Base-by-base conservation (phyloP, 1,140 invertebrate species). In the Carcinoscorpius rotundicauda region DNA sequence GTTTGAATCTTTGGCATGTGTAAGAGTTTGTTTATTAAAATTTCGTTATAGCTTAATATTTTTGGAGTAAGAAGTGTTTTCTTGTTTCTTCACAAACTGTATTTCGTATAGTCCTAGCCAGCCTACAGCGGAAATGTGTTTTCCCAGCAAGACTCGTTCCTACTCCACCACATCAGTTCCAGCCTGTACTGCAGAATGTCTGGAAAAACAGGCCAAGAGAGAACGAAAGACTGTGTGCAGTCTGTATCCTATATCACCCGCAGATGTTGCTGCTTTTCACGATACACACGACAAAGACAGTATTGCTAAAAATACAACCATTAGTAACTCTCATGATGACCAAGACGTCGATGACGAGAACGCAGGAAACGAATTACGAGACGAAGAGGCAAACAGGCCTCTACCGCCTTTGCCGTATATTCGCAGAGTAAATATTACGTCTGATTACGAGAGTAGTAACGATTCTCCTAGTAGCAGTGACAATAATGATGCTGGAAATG, bases 391-490 rank as follows among this genome's bases (percentile, higher is more conserved):
- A 57, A 51, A 6, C 61, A 57, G 58, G 10, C 64, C 66, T 51
- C 52, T 66, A 4, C 5, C 61, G 8, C 65, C 65, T 10, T 52
- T 64, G 8, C 66, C 66, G 6, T 65, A 62, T 59, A 67, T 69
- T 51, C 64, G 63, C 60, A 69, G 74, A 52, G 63, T 74, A 53
- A 72, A 76, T 68, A 74, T 77, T 53, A 78, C 77, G 5, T 79
- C 78, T 4, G 78, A 80, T 67, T 79, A 80, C 66, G 78, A 80
- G 68, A 78, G 76, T 69, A 66, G 65, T 51, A 78, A 75, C 68
- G 78, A 79, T 68, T 79, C 77, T 8, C 78, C 78, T 3, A 78
- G 75, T 66, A 77, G 74, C 67, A 79, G 77, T 51, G 72, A 73
- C 51, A 68, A 65, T 50, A 68, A 68, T 50, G 66, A 68, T 51